Evolutionary conservation across 2,797 vertebrate genomes (phyloP).

Genomic region (Phrynocephalus forsythii): DNA sequence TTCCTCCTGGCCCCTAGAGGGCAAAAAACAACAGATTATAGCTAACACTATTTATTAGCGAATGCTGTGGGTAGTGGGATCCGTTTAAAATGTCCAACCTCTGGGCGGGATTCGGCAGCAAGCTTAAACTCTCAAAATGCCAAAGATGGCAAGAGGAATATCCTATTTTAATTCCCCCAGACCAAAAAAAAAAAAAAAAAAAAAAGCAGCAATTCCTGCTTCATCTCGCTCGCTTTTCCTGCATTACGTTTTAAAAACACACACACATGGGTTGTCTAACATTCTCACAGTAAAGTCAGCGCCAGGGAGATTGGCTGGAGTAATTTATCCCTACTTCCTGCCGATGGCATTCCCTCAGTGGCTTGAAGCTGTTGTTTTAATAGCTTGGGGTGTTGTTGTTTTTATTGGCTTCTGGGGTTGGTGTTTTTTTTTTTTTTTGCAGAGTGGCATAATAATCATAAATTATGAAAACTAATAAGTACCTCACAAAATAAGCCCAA

Average conservation of each 20-base stretch:
- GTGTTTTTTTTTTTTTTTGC: constrained; percentile 13
- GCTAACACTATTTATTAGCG: no score
- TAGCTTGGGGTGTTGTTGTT: constrained; percentile 72
- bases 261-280: constrained; percentile 51
- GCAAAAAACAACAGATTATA: no score
- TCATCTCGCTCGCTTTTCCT: constrained; percentile 23
- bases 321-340: constrained; percentile 73
- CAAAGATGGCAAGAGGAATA: no score
- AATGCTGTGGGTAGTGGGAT: no score
- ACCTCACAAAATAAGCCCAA: constrained; percentile 71
- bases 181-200: not conserved
- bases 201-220: not conserved
- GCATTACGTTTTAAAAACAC: constrained; percentile 20
- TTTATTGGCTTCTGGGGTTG: constrained; percentile 74
- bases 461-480: constrained; percentile 82
- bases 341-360: constrained; percentile 70
- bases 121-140: no score
- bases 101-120: not conserved
- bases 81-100: no score
- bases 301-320: constrained; percentile 58
- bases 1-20: no score
- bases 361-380: constrained; percentile 75
- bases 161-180: not conserved
- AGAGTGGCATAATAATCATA: constrained; percentile 80
- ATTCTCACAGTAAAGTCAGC: constrained; percentile 29